A percentile compares a stretch with the other conserved stretches of the same genome.
These are phyloP conservation scores for Harpegnathos saltator DNA, from an alignment of 1,140 invertebrate species.

Conservation along the genomic window DNA sequence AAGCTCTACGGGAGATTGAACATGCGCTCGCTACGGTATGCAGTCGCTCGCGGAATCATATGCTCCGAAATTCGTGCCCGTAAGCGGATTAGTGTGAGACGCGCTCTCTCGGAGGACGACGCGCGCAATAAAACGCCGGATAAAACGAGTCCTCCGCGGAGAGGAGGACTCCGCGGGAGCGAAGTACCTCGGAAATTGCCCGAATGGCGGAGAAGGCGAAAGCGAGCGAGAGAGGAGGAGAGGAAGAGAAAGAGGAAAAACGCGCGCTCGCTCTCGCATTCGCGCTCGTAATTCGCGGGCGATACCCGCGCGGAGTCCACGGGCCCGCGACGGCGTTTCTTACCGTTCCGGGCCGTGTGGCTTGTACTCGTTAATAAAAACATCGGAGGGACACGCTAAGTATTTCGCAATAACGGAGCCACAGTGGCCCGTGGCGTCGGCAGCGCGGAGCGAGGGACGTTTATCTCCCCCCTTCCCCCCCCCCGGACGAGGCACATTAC, in stretches of 20 bases:
- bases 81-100: slow-evolving; percentile 54
- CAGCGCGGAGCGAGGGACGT: slow-evolving; percentile 52
- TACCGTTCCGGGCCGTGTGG: background rate
- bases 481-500: slow-evolving; percentile 37
- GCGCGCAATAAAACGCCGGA: slow-evolving; percentile 41
- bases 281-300: slow-evolving; percentile 42
- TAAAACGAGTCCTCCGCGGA: slow-evolving; percentile 28
- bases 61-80: slow-evolving; percentile 51
- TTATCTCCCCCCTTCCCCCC: too few species aligned
- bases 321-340: background rate
- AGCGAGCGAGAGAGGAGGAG: too few species aligned
- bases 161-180: background rate
- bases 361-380: slow-evolving; percentile 45
- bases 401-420: slow-evolving; percentile 73
- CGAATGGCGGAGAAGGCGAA: slow-evolving; percentile 14
- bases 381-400: slow-evolving; percentile 55
- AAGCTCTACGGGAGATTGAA: slow-evolving; percentile 44
- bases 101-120: slow-evolving; percentile 18
- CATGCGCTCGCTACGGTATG: slow-evolving; percentile 44
- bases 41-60: slow-evolving; percentile 54
- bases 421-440: slow-evolving; percentile 54
- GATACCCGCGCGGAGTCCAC: slow-evolving; percentile 12
- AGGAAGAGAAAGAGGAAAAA: too few species aligned
- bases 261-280: slow-evolving; percentile 18
- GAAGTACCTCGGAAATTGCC: slow-evolving; percentile 40